A percentile compares a stretch with the other conserved stretches of the same genome.
phyloP scores from a whole-genome alignment of 1,140 invertebrate genomes.

The Drosophila leontia region DNA sequence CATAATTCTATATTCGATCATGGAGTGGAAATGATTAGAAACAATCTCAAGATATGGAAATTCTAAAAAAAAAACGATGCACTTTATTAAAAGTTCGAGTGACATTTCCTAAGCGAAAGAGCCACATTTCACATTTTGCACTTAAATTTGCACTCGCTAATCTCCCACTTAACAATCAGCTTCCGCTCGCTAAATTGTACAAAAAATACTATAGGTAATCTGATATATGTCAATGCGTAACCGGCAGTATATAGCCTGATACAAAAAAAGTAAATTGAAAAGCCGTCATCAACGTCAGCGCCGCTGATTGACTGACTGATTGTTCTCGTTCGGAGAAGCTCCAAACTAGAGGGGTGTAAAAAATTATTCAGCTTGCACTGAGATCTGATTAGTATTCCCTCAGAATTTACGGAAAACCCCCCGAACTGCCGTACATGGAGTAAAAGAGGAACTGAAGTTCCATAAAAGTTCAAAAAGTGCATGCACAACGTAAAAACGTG shows the following conservation, averaged over 20 bases:
- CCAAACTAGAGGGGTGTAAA: not conserved
- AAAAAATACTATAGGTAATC: slow-evolving; percentile 28
- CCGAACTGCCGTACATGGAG: slow-evolving; percentile 7
- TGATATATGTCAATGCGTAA: slow-evolving; percentile 39
- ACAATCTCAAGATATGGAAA: not conserved
- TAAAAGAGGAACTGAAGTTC: slow-evolving; percentile 7
- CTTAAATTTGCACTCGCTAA: slow-evolving; percentile 18
- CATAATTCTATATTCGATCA: not conserved
- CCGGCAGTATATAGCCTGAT: slow-evolving; percentile 3
- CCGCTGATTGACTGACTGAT: slow-evolving; percentile 42
- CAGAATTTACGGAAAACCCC: slow-evolving; percentile 35
- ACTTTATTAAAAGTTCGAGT: slow-evolving; percentile 6
- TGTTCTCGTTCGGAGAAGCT: slow-evolving; percentile 10
- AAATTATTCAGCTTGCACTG: slow-evolving; percentile 1
- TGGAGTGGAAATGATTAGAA: not conserved
- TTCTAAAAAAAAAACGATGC: not conserved
- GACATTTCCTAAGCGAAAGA: slow-evolving; percentile 23
- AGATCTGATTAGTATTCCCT: slow-evolving; percentile 47
- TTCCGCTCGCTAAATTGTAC: slow-evolving; percentile 45
- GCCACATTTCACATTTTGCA: slow-evolving; percentile 12
- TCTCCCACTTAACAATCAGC: slow-evolving; percentile 37
- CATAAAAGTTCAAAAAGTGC: slow-evolving; percentile 4
- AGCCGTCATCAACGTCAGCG: slow-evolving; percentile 33
- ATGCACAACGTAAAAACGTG: slow-evolving; percentile 1
- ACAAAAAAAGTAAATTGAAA: slow-evolving; percentile 35